These are phyloP conservation scores for Indicator maculatus DNA, from an alignment of 2,113 vertebrate genomes.

Conservation along the genomic window DNA sequence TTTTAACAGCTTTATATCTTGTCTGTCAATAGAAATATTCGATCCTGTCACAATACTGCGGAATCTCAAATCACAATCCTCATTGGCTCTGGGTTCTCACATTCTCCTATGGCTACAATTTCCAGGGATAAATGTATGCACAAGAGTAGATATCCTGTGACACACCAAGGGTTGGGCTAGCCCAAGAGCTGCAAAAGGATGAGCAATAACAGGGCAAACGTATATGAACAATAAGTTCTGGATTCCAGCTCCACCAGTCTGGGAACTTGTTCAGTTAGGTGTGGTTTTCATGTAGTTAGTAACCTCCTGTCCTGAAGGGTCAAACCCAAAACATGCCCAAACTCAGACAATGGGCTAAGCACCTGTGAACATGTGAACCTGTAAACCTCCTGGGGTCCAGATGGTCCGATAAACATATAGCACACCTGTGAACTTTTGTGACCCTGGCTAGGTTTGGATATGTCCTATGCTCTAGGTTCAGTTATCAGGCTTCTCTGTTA, in stretches of 20 bases:
- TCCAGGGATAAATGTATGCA: background rate
- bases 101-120: background rate
- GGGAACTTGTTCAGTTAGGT: background rate
- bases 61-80: background rate
- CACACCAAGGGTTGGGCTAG: background rate
- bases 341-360: no score
- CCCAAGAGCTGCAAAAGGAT: background rate
- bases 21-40: background rate
- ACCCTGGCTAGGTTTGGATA: no score
- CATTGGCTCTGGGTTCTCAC: background rate
- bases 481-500: no score
- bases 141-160: background rate
- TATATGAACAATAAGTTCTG: background rate
- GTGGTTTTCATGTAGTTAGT: background rate
- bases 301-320: background rate
- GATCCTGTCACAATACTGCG: background rate
- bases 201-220: background rate
- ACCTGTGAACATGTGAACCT: no score
- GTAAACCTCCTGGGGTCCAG: no score
- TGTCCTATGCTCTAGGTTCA: no score
- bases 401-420: no score
- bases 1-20: background rate
- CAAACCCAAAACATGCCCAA: no score
- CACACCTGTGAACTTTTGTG: no score
- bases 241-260: background rate